Evolutionary conservation across 2,797 vertebrate genomes (phyloP).

Genomic region (Chlorospingus flavigularis): DNA sequence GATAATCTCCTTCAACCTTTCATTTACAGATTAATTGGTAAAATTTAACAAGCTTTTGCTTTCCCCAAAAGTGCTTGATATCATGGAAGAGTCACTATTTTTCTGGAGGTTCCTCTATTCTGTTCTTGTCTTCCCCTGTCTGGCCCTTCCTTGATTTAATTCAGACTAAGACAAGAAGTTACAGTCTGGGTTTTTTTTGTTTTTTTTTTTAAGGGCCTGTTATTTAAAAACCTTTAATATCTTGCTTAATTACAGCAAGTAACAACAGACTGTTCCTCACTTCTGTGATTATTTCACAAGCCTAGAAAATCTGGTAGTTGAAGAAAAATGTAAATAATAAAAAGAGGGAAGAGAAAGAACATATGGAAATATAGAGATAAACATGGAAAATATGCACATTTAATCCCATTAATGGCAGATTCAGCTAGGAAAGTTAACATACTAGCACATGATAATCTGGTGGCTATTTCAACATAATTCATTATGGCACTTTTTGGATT

Average conservation of each 20-base stretch:
- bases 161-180: neutral
- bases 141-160: neutral
- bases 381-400: neutral
- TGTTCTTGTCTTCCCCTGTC: neutral
- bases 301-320: neutral
- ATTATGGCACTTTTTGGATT: neutral
- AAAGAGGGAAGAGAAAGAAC: neutral
- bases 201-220: neutral
- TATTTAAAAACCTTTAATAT: neutral
- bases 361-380: neutral
- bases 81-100: neutral
- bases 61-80: neutral
- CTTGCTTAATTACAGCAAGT: neutral
- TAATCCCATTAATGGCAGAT: neutral
- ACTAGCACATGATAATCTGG: neutral
- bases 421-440: neutral
- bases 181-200: neutral
- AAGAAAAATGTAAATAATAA: neutral
- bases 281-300: neutral
- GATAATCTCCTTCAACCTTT: neutral
- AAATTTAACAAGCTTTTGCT: neutral
- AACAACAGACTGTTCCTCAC: neutral
- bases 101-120: neutral
- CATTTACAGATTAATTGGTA: neutral
- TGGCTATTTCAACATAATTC: neutral